These are phyloP conservation scores for Zele albiditarsus DNA, from an alignment of 2,888 invertebrate genomes.

Conservation along the genomic window DNA sequence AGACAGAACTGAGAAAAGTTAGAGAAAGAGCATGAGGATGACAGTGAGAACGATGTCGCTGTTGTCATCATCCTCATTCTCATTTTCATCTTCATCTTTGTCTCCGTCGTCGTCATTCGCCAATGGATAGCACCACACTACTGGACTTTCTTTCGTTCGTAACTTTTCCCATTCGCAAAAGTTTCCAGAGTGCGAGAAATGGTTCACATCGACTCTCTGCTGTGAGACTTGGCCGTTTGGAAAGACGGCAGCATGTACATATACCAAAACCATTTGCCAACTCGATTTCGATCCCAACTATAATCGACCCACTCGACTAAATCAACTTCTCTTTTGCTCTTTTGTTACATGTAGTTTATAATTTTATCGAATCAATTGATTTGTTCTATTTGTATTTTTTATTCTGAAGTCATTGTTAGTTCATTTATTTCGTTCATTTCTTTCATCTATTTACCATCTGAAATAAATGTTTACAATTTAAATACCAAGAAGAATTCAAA, in stretches of 20 bases:
- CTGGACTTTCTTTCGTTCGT: slow-evolving; percentile 35
- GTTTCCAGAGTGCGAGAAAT: slow-evolving; percentile 38
- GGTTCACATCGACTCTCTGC: slow-evolving; percentile 12
- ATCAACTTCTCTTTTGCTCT: slow-evolving; percentile 2
- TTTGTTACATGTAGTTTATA: neutral
- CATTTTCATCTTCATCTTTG: neutral
- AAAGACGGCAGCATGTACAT: neutral
- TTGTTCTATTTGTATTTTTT: neutral
- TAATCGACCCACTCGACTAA: neutral
- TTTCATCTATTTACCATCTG: neutral
- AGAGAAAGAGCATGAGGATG: neutral
- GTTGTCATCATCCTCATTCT: slow-evolving; percentile 2
- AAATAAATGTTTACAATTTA: neutral
- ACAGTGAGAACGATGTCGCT: slow-evolving; percentile 4
- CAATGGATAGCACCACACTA: slow-evolving; percentile 12
- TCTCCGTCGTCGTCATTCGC: neutral
- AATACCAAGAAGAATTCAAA: neutral
- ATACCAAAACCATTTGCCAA: slow-evolving; percentile 13
- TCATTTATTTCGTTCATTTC: neutral
- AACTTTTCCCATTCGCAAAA: slow-evolving; percentile 50
- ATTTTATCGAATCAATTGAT: neutral
- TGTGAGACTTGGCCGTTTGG: slow-evolving; percentile 35
- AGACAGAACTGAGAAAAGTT: neutral
- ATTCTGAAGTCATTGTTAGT: neutral
- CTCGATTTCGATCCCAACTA: slow-evolving; percentile 21